Evolutionary conservation across 1,140 invertebrate genomes (phyloP).

Genomic region (Plectrocnemia conspersa): DNA sequence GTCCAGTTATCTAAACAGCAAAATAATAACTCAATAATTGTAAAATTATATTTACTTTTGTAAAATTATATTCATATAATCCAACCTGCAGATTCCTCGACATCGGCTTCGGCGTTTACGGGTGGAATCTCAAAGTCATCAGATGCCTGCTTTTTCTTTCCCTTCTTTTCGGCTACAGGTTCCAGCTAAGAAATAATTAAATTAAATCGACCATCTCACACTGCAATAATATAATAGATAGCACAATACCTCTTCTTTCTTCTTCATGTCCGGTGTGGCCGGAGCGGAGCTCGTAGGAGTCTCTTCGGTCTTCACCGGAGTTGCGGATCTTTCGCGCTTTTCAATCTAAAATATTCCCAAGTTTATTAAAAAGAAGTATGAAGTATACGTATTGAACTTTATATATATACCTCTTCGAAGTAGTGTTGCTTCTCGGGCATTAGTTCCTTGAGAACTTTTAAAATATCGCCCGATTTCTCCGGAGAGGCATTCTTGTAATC

Average conservation of each 20-base stretch:
- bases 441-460: conserved; percentile 36
- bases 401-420: too few species aligned
- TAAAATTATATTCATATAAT: too few species aligned
- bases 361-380: too few species aligned
- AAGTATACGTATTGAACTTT: too few species aligned
- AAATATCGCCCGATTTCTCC: conserved; percentile 40
- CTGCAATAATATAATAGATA: too few species aligned
- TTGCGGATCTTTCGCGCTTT: conserved; percentile 40
- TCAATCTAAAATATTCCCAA: conserved; percentile 41
- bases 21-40: too few species aligned
- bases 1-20: conserved; percentile 61
- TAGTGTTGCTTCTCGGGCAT: too few species aligned
- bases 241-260: conserved; percentile 41
- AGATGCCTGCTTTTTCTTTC: conserved; percentile 9
- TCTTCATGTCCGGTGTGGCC: conserved; percentile 43
- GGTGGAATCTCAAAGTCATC: background rate
- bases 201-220: too few species aligned
- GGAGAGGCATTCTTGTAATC: conserved; percentile 37
- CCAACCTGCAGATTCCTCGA: background rate
- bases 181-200: background rate
- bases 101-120: background rate
- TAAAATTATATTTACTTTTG: too few species aligned
- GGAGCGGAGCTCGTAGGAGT: conserved; percentile 9
- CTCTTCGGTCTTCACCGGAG: conserved; percentile 24
- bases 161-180: background rate